A percentile compares a stretch with the other conserved stretches of the same genome.
Evolutionary conservation across 2,797 vertebrate species (phyloP).

Genomic region (Cossypha niveicapilla): DNA sequence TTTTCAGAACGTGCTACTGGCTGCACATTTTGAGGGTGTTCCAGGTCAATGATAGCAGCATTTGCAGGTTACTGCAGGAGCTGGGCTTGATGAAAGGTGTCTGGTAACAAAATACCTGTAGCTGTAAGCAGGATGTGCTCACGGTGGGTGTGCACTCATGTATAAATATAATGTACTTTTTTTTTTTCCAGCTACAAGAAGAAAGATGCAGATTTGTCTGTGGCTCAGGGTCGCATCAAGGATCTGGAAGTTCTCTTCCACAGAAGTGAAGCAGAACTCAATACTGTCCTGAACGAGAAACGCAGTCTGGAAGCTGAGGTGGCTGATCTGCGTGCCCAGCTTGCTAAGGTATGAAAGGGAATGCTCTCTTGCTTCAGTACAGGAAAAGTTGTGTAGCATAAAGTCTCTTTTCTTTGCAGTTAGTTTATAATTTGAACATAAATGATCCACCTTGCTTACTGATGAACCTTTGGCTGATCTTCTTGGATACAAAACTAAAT

Average conservation of each 20-base stretch:
- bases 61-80: not conserved
- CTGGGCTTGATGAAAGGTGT: not conserved
- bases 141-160: fast-evolving
- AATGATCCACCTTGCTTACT: fast-evolving
- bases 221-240: slow-evolving; percentile 82
- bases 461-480: not conserved
- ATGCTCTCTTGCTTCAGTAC: not conserved
- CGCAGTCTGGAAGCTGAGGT: slow-evolving; percentile 81
- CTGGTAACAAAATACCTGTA: not conserved
- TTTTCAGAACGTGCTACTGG: not conserved
- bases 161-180: not conserved
- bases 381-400: not conserved
- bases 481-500: not conserved
- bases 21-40: not conserved
- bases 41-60: not conserved
- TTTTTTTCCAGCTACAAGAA: slow-evolving; percentile 83
- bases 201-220: slow-evolving; percentile 85
- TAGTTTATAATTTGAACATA: not conserved
- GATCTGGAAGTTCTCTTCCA: slow-evolving; percentile 88
- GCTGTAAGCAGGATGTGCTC: not conserved
- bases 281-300: slow-evolving; percentile 85
- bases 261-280: slow-evolving; percentile 86
- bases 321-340: slow-evolving; percentile 81
- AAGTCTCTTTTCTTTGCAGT: not conserved
- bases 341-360: slow-evolving; percentile 81